These are phyloP conservation scores for Zhuqinia jingwanae DNA, from an alignment of 2,888 invertebrate genomes.

Conservation along the genomic window DNA sequence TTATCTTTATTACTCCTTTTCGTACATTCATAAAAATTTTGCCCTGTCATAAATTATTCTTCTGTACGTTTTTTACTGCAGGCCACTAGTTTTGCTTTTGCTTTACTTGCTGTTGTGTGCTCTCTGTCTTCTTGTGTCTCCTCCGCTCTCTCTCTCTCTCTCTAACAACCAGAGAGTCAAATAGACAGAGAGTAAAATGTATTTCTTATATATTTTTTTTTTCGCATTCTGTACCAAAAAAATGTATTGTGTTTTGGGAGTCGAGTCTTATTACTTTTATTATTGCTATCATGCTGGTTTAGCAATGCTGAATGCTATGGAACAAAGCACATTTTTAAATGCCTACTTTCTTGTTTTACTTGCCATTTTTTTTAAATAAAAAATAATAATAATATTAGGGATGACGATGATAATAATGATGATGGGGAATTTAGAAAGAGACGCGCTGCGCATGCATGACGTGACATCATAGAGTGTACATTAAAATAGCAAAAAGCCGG, in stretches of 20 bases:
- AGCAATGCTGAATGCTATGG: neutral
- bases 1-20: slow-evolving; percentile 59
- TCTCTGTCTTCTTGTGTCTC: slow-evolving; percentile 27
- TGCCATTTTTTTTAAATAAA: slow-evolving; percentile 34
- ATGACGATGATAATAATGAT: neutral
- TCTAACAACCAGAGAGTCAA: neutral
- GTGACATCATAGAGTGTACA: slow-evolving; percentile 9
- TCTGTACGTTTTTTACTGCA: slow-evolving; percentile 7
- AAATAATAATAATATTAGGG: slow-evolving; percentile 9
- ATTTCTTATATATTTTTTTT: too few species aligned
- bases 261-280: neutral
- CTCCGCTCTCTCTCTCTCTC: neutral
- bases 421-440: slow-evolving; percentile 15
- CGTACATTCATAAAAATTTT: slow-evolving; percentile 52
- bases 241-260: neutral
- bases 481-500: slow-evolving; percentile 40
- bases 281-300: slow-evolving; percentile 8
- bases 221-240: neutral
- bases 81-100: neutral
- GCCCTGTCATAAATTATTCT: slow-evolving; percentile 56
- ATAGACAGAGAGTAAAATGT: neutral
- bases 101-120: neutral
- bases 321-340: slow-evolving; percentile 21
- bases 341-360: neutral
- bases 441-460: slow-evolving; percentile 43